Evolutionary conservation across 2,113 vertebrate genomes (phyloP).

Genomic region (Phalacrocorax carbo): DNA sequence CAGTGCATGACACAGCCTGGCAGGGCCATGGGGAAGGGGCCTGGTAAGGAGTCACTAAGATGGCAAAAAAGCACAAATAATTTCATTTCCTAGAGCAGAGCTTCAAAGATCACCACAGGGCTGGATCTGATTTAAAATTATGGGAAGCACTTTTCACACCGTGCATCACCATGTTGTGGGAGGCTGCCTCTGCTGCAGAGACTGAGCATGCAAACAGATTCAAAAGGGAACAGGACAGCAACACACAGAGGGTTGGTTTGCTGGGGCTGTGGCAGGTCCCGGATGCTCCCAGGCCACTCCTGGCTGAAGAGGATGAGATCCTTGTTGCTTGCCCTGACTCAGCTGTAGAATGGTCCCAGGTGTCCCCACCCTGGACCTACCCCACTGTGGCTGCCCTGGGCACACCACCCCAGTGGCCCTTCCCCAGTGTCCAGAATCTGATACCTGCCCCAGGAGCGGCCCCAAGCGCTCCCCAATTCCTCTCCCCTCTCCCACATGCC

Average conservation of each 20-base stretch:
- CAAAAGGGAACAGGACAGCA: not conserved
- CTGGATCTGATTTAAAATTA: not conserved
- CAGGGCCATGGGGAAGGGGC: not conserved
- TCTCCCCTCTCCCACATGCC: rapidly evolving
- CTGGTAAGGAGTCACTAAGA: not conserved
- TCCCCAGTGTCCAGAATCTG: not conserved
- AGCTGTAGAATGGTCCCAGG: not conserved
- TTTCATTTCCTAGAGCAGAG: not conserved
- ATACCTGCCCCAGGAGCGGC: not conserved
- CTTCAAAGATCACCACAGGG: not conserved
- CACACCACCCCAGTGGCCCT: not conserved
- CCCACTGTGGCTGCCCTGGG: rapidly evolving
- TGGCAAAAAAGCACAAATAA: not conserved
- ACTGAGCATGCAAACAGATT: not conserved
- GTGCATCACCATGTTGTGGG: rapidly evolving
- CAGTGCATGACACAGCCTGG: rapidly evolving
- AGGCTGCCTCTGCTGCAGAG: not conserved
- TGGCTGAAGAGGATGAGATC: not conserved
- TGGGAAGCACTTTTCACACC: not conserved
- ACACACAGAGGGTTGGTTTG: not conserved
- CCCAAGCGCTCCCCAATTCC: not conserved
- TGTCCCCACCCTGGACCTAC: not conserved
- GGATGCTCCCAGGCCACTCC: not conserved
- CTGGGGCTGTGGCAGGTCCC: not conserved
- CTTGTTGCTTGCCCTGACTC: no score